Percentiles rank a stretch among this genome's conserved stretches.
Evolutionary conservation across 2,888 invertebrate genomes (phyloP).

Genomic region (Siphlonurus alternatus): DNA sequence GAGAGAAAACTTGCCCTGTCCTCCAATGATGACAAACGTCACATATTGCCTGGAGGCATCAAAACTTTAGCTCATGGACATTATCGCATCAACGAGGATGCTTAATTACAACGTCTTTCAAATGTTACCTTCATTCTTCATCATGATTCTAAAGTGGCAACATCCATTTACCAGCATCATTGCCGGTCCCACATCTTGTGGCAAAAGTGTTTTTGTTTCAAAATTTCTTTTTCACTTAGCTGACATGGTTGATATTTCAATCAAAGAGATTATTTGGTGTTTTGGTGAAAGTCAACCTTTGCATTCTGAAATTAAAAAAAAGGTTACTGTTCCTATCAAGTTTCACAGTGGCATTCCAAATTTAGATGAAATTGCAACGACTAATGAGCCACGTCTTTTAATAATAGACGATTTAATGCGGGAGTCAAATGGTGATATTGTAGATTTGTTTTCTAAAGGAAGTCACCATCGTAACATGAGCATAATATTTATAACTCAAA

Average conservation of each 20-base stretch:
- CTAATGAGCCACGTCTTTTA: neutral
- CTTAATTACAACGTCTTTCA: too few species aligned
- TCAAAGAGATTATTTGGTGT: neutral
- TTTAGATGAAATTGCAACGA: neutral
- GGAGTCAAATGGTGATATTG: neutral
- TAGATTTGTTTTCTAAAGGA: neutral
- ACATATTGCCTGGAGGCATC: too few species aligned
- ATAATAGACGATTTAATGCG: neutral
- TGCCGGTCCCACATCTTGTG: neutral
- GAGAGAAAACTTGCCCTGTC: conserved; percentile 14
- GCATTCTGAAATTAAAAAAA: neutral
- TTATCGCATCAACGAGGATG: too few species aligned
- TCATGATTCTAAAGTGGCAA: neutral
- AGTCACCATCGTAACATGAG: too few species aligned
- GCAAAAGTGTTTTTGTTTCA: too few species aligned
- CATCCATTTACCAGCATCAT: neutral
- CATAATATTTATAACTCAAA: too few species aligned
- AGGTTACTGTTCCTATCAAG: neutral
- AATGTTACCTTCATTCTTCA: too few species aligned
- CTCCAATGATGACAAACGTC: too few species aligned
- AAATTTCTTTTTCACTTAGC: neutral
- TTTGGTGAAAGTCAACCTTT: neutral
- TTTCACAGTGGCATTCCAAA: conserved; percentile 4
- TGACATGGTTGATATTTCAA: neutral
- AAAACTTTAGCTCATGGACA: too few species aligned